These are phyloP conservation scores for Oryzias woworae DNA, from an alignment of 2,113 vertebrate species.

Conservation along the genomic window DNA sequence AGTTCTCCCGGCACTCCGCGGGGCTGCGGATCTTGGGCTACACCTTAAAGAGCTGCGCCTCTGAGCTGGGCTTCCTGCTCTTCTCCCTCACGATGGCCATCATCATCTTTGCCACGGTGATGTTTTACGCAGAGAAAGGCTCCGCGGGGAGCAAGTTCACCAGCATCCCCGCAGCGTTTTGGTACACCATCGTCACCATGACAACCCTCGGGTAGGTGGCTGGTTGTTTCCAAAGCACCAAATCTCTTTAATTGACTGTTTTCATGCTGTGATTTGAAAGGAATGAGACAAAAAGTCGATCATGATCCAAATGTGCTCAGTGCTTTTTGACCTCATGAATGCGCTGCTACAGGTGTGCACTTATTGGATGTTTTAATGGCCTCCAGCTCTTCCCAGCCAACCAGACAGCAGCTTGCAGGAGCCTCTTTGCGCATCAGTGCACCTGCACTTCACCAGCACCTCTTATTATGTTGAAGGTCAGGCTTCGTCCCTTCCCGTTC, in stretches of 20 bases:
- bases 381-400: constrained; percentile 23
- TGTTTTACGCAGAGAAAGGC: constrained; percentile 99
- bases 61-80: constrained; percentile 96
- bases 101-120: constrained; percentile 99
- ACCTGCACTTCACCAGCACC: constrained; percentile 17
- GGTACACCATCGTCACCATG: constrained; percentile 99
- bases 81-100: constrained; percentile 99
- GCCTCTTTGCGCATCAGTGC: constrained; percentile 30
- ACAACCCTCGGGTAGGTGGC: constrained; percentile 95
- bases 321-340: background rate
- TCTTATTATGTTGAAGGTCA: constrained; percentile 30
- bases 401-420: constrained; percentile 16
- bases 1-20: constrained; percentile 98
- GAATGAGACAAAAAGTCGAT: too few relatives aligned
- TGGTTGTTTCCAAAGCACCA: constrained; percentile 8
- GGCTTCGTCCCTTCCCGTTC: constrained; percentile 11
- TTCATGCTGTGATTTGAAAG: too few relatives aligned
- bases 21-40: constrained; percentile 98
- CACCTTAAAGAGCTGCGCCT: constrained; percentile 97
- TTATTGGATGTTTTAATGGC: constrained; percentile 17
- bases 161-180: constrained; percentile 98
- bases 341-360: constrained; percentile 55
- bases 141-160: constrained; percentile 98
- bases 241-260: too few relatives aligned
- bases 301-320: background rate